phyloP scores from a whole-genome alignment of 2,888 invertebrate species.

The Drosophila demipolita region DNA sequence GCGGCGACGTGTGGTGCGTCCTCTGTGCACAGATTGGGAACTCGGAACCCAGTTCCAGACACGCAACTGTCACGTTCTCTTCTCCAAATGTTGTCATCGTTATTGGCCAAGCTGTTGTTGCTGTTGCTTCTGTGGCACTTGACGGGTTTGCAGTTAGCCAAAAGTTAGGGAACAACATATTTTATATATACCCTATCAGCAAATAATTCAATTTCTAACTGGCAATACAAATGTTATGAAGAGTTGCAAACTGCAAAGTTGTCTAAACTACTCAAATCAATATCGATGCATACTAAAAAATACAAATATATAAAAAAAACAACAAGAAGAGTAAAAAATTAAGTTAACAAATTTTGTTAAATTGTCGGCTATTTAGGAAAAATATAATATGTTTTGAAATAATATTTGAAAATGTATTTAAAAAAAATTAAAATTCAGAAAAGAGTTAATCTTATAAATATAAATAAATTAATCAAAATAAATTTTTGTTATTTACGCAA shows the following conservation, averaged over 20 bases:
- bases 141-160: constrained; percentile 55
- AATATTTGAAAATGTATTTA: neutral
- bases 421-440: neutral
- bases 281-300: neutral
- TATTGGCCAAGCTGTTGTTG: constrained; percentile 56
- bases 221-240: neutral
- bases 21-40: constrained; percentile 12
- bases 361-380: neutral
- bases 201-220: neutral
- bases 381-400: neutral
- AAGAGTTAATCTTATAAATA: neutral
- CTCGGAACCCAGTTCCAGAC: constrained; percentile 28
- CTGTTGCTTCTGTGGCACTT: neutral
- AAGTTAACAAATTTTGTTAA: no score
- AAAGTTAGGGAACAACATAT: constrained; percentile 59
- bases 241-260: neutral
- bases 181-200: constrained; percentile 17
- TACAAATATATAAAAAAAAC: neutral
- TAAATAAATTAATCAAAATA: fast-evolving
- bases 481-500: neutral
- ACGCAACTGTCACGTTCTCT: constrained; percentile 71
- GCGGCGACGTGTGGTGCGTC: constrained; percentile 23
- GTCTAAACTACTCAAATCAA: neutral
- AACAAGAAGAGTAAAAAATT: no score
- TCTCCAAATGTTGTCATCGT: constrained; percentile 69